Base-by-base conservation (phyloP, 2,113 vertebrate genomes). In the Mirounga angustirostris region DNA sequence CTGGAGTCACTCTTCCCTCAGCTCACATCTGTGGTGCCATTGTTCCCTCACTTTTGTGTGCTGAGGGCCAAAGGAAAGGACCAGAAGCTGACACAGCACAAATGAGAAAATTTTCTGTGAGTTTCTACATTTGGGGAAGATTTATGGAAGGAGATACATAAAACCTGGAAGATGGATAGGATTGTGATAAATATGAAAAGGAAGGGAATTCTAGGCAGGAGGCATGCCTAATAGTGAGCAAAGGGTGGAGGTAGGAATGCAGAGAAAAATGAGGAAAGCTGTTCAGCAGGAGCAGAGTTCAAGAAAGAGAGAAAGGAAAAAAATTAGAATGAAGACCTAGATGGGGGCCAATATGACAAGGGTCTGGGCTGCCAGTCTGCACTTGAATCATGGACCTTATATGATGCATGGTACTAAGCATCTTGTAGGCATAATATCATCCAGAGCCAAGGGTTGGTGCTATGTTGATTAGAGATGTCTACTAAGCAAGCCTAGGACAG, bases 21-120 rank as follows among this genome's bases (percentile, higher is more conserved):
- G 16, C 11, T 46, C 21, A 40, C 61, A 58, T 36, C 30, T 0
- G 1, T 8, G 21, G 4, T 0, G 24, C 73, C 14, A 16, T 1
- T 24, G 12, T 40, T 12, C 15, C 33, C 63, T 71, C 2, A 58
- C 56, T 36, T 73, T 24, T 33, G 73, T 43, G 71, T 33, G 33
- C 46, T 8, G 12, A 58, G 33, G 82, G 18, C 22, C 26, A 56
- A 52, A 24, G 15, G 43, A 19, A 93, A 73, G 63, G 30, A 76
- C 36, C 8, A 33, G 61, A 94, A 52, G 21, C 7, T 89, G 43
- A n/a, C 24, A 10, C 0, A 71, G 43, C 65, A 80, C 50, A 91
- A 30, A 56, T 11, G 36, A 28, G 26, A 89, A 59, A 52, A 67
- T 26, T 43, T 61, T 46, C 74, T 36, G 13, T 67, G 61, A 26